A percentile compares a stretch with the other conserved stretches of the same genome.
phyloP scores from a whole-genome alignment of 2,113 vertebrate genomes.

The Mesembrinibis cayennensis region DNA sequence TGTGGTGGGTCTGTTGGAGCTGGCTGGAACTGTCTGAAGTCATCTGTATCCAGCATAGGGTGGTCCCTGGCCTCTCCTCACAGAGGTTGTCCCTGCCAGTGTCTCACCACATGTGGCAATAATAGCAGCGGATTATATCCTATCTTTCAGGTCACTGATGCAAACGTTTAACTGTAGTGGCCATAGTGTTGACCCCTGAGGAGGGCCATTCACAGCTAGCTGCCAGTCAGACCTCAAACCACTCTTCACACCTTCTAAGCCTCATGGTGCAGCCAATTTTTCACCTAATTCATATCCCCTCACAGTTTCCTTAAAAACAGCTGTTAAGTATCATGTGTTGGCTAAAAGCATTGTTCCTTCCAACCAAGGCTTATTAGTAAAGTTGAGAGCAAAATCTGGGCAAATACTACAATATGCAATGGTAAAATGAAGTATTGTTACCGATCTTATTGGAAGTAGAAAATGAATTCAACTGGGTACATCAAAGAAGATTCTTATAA shows the following conservation, averaged over 20 bases:
- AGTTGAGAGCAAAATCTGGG: not conserved
- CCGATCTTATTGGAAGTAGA: not conserved
- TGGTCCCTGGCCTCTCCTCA: not conserved
- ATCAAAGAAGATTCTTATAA: not conserved
- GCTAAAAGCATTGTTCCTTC: not conserved
- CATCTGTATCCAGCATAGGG: rapidly evolving
- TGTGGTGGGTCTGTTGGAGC: too few species aligned
- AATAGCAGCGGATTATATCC: not conserved
- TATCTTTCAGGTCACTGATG: not conserved
- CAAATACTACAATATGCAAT: not conserved
- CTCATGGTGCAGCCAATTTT: not conserved
- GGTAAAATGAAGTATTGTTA: not conserved
- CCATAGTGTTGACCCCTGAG: not conserved
- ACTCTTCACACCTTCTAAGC: not conserved
- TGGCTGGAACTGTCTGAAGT: too few species aligned
- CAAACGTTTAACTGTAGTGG: not conserved
- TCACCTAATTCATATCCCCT: not conserved
- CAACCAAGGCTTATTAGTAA: not conserved
- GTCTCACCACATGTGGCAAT: too few species aligned
- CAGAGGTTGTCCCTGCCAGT: not conserved
- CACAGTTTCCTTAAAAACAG: not conserved
- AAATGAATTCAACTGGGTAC: not conserved
- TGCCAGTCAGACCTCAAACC: not conserved
- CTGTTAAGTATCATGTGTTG: not conserved
- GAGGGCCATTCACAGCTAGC: not conserved